A percentile compares a stretch with the other conserved stretches of the same genome.
Evolutionary conservation across 2,797 vertebrate species (phyloP).

Genomic region (Gouania willdenowi): DNA sequence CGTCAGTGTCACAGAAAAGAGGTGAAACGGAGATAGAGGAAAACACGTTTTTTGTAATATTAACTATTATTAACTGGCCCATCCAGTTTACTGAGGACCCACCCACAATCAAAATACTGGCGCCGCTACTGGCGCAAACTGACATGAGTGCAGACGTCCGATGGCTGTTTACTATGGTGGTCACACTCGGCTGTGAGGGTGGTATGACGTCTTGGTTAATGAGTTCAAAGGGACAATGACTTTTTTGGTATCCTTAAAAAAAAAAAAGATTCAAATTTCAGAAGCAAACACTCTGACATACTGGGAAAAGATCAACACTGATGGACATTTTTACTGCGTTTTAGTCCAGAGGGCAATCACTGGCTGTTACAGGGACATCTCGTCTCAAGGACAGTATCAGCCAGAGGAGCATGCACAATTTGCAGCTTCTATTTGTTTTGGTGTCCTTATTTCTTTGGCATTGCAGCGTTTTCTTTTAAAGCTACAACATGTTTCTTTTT

Average conservation of each 20-base stretch:
- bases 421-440: constrained; percentile 12
- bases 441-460: constrained; percentile 8
- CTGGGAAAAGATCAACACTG: constrained; percentile 52
- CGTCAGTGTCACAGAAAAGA: no score
- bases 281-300: constrained; percentile 33
- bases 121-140: no score
- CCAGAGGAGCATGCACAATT: constrained; percentile 13
- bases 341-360: constrained; percentile 32
- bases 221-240: constrained; percentile 20
- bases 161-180: background rate
- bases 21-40: no score
- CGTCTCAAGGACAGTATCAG: constrained; percentile 49
- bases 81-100: no score
- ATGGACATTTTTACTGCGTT: constrained; percentile 40
- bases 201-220: constrained; percentile 26
- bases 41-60: no score
- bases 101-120: no score
- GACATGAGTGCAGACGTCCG: background rate
- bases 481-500: constrained; percentile 12
- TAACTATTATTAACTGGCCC: no score
- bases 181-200: constrained; percentile 1
- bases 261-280: constrained; percentile 15
- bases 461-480: no score
- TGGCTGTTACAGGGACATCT: constrained; percentile 35
- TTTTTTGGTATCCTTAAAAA: constrained; percentile 33